These are phyloP conservation scores for Ceratothoa steindachneri DNA, from an alignment of 2,888 invertebrate genomes.

Conservation along the genomic window DNA sequence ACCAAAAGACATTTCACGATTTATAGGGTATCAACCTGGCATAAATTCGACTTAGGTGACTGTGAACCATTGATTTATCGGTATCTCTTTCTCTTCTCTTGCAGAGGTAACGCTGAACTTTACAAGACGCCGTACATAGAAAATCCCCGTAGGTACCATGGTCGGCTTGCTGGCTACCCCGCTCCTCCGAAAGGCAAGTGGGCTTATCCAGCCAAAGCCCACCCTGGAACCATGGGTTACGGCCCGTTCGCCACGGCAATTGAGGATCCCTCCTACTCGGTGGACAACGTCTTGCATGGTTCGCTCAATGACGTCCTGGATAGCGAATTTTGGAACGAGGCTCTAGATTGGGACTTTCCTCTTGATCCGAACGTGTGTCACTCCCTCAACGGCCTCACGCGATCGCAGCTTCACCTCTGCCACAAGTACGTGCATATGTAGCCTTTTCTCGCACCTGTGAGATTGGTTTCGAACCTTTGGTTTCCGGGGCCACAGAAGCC, in stretches of 20 bases:
- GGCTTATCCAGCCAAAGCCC: neutral
- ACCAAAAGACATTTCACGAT: too few species aligned
- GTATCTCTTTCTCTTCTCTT: neutral
- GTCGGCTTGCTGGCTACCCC: neutral
- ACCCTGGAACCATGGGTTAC: neutral
- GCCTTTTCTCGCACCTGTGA: neutral
- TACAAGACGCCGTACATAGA: neutral
- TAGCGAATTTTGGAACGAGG: constrained; percentile 24
- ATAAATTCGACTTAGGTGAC: too few species aligned
- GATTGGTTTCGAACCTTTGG: too few species aligned
- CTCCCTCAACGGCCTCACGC: constrained; percentile 22
- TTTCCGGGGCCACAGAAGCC: too few species aligned
- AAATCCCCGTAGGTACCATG: neutral
- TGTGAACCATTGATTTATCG: too few species aligned
- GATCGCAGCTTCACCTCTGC: constrained; percentile 23
- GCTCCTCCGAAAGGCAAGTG: neutral
- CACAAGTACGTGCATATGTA: neutral
- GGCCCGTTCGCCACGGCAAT: neutral
- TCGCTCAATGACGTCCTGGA: constrained; percentile 33
- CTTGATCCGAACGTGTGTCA: constrained; percentile 31
- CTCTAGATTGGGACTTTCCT: constrained; percentile 23
- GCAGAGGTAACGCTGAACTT: neutral
- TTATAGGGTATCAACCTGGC: too few species aligned
- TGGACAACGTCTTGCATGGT: constrained; percentile 1
- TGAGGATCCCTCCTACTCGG: neutral